Evolutionary conservation across 2,797 vertebrate species (phyloP), one percentile per base, ranked within the genome.

Genomic region (Halcyon chelicuti): DNA sequence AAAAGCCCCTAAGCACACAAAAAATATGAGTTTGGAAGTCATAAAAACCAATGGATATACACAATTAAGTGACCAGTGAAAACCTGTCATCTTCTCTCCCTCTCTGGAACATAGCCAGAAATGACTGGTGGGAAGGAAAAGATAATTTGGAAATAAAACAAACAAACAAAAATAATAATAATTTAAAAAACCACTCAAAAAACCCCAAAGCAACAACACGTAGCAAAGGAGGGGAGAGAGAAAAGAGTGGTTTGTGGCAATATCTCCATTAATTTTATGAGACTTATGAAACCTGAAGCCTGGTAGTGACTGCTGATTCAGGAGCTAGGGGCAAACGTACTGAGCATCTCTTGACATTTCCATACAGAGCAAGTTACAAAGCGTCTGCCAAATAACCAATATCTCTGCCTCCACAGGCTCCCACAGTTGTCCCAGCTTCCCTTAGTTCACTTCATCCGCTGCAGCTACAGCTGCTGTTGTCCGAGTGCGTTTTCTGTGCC

Each of bases 21-120:
- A 77, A 85, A 96, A 96, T 71, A 92, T 51, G 87, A 96, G 94
- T 89, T 95, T 92, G 90, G 79, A 95, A 97, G 93, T 72, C 79
- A 80, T 52, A 71, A 93, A 95, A 86, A 79, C 14, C 86, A 94
- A 90, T 73, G 94, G 87, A 88, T 67, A 84, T 4, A 73, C 35
- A 78, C 70, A 80, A 79, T 65, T 57, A 70, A 93, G 89, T 71
- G 82, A 90, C 91, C 96, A 92, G 54, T 77, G 77, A 85, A 94
- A 94, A 65, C 5, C 55, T 71, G 79, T 91, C 82, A 8, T 52
- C 71, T 39, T 35, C 12, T 35, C 16, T 90, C 49, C 29, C 26
- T 71, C 40, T 63, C 49, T 90, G 75, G 81, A 93, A 73, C 12
- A 26, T 3, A 72, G 60, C 71, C 72, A 89, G 60, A 67, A 88